phyloP scores from a whole-genome alignment of 2,113 vertebrate species.

The Phycodurus eques region DNA sequence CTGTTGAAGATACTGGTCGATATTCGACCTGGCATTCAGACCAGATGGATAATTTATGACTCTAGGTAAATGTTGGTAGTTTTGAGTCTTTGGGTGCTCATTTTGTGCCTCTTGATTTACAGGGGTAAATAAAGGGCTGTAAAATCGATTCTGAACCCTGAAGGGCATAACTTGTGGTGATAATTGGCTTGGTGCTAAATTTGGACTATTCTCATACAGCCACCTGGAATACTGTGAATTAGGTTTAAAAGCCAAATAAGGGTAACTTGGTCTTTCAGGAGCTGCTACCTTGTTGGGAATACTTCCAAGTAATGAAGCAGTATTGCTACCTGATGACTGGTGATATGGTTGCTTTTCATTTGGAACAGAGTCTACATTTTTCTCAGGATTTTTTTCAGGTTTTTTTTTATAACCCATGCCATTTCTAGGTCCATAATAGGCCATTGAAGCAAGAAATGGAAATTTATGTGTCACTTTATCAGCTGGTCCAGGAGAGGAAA shows the following conservation, averaged over 20 bases:
- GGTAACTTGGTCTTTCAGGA: neutral
- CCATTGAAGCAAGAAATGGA: neutral
- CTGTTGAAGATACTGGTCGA: neutral
- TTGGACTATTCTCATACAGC: neutral
- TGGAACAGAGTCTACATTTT: neutral
- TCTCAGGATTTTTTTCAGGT: constrained; percentile 3
- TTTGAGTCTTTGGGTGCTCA: neutral
- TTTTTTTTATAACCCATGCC: constrained; percentile 1
- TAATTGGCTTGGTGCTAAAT: neutral
- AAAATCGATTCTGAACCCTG: neutral
- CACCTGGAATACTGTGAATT: neutral
- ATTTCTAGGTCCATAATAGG: constrained; percentile 1
- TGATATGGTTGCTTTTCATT: constrained; percentile 9
- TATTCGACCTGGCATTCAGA: neutral
- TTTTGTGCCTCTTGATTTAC: neutral
- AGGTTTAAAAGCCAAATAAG: constrained; percentile 1
- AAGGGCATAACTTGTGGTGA: neutral
- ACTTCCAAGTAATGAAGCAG: neutral
- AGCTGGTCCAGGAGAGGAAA: constrained; percentile 17
- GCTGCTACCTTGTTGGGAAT: neutral
- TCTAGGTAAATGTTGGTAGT: accelerated
- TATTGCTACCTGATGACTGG: constrained; percentile 43
- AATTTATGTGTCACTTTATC: constrained; percentile 3
- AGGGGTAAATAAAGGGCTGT: too few species aligned
- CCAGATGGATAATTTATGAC: neutral